Base-by-base conservation (phyloP, 2,888 invertebrate genomes). In the Parnassius apollo region DNA sequence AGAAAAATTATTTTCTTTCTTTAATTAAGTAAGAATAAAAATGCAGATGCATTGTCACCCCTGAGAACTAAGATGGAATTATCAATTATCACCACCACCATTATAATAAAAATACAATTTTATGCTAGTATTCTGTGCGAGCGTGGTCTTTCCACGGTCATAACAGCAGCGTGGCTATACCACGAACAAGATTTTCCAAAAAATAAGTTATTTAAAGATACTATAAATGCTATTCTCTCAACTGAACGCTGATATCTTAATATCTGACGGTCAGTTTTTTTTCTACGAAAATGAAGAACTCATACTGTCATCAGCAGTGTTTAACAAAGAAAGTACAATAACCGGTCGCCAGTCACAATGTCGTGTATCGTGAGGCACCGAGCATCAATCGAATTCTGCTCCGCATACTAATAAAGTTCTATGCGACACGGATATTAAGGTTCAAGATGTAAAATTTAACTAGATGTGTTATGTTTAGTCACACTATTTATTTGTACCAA, bases 321-420 rank as follows among this genome's bases (percentile, higher is more conserved):
- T 69, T 66, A 70, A 69, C 67, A 67, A 71, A 65, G 62, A 64
- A 73, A 71, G 72, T 75, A 72, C 71, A 74, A 76, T 73, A 75
- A 73, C 72, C 72, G 71, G 64, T 70, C 70, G 74, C 69, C 71
- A 73, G 71, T 74, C 73, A 75, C 75, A 71, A 67, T 68, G 70
- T 63, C 71, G 68, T 70, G 74, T 72, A 75, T 72, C 69, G 69
- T 58, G 69, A 71, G 64, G 68, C 68, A 69, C 74, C 77, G 74
- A 77, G 79, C 77, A 76, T 81, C 78, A 77, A 73, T 72, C 66
- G 72, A 72, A 71, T 61, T 73, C 73, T 73, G 78, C 71, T 65
- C 62, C 64, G 83, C 78, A 83, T 83, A 83, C 80, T 80, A 83
- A 83, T 82, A 71, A 65, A 61, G 60, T 65, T n/a, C 57, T 48